Evolutionary conservation across 2,113 vertebrate genomes (phyloP).

Genomic region (Salvelinus sp.): DNA sequence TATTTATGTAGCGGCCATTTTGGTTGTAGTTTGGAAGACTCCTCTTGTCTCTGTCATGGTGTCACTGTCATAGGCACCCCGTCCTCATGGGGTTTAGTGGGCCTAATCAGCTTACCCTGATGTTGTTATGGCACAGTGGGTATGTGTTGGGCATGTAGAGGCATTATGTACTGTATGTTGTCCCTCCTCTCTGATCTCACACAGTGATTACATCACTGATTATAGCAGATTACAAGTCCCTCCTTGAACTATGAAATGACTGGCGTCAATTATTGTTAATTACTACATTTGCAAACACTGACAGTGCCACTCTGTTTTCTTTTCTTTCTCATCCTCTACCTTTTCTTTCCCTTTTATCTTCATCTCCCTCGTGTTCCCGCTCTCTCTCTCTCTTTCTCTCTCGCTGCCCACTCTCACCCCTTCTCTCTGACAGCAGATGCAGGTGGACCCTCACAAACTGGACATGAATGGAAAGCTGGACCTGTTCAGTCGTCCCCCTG

Average conservation of each 20-base stretch:
- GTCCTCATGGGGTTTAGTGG: slow-evolving; percentile 48
- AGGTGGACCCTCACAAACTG: slow-evolving; percentile 95
- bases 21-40: slow-evolving; percentile 46
- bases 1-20: slow-evolving; percentile 22
- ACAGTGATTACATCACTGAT: slow-evolving; percentile 33
- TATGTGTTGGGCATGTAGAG: slow-evolving; percentile 48
- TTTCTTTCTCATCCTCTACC: slow-evolving; percentile 19
- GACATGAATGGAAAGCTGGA: slow-evolving; percentile 95
- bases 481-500: slow-evolving; percentile 89
- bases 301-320: slow-evolving; percentile 28
- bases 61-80: slow-evolving; percentile 19
- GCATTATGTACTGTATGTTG: slow-evolving; percentile 52
- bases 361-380: slow-evolving; percentile 15
- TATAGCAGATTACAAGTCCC: neutral
- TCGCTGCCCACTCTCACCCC: slow-evolving; percentile 76
- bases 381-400: slow-evolving; percentile 14
- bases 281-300: slow-evolving; percentile 4
- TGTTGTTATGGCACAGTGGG: slow-evolving; percentile 54
- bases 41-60: neutral
- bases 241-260: too few species aligned
- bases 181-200: slow-evolving; percentile 48
- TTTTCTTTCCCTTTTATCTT: neutral
- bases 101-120: slow-evolving; percentile 65
- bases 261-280: slow-evolving; percentile 25
- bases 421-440: slow-evolving; percentile 81